Evolutionary conservation across 2,113 vertebrate genomes (phyloP).

Genomic region (Isurus oxyrinchus): DNA sequence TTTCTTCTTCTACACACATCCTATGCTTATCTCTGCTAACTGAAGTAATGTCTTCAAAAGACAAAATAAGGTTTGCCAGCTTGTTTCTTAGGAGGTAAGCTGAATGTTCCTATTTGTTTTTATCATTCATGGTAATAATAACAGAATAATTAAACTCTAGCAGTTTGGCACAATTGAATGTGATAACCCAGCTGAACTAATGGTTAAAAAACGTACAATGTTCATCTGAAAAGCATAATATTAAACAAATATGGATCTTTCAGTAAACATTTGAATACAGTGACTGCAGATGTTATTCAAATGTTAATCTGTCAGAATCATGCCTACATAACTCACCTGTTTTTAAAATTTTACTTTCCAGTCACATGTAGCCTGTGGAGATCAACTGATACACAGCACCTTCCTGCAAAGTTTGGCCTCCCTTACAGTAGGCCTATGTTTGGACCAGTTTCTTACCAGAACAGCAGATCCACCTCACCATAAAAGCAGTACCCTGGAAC

Average conservation of each 20-base stretch:
- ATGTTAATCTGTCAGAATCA: not conserved
- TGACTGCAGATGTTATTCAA: not conserved
- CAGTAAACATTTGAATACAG: not conserved
- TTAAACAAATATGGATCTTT: not conserved
- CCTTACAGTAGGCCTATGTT: conserved; percentile 57
- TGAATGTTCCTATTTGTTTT: not conserved
- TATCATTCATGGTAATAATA: not conserved
- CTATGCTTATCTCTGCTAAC: not conserved
- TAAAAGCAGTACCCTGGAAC: conserved; percentile 40
- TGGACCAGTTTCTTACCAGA: conserved; percentile 60
- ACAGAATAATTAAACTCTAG: not conserved
- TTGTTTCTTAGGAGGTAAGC: not conserved
- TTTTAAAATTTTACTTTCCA: conserved; percentile 41
- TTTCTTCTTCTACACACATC: not conserved
- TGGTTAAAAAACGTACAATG: not conserved
- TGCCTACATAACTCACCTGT: not conserved
- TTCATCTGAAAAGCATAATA: not conserved
- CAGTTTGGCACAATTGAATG: not conserved
- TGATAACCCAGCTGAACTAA: not conserved
- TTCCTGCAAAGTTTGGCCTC: conserved; percentile 67
- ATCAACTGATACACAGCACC: conserved; percentile 67
- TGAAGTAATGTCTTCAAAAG: not conserved
- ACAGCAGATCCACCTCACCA: conserved; percentile 58
- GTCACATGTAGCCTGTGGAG: conserved; percentile 60
- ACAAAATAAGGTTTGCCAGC: not conserved